Evolutionary conservation across 2,797 vertebrate genomes (phyloP).

Genomic region (Australoheros facetus): DNA sequence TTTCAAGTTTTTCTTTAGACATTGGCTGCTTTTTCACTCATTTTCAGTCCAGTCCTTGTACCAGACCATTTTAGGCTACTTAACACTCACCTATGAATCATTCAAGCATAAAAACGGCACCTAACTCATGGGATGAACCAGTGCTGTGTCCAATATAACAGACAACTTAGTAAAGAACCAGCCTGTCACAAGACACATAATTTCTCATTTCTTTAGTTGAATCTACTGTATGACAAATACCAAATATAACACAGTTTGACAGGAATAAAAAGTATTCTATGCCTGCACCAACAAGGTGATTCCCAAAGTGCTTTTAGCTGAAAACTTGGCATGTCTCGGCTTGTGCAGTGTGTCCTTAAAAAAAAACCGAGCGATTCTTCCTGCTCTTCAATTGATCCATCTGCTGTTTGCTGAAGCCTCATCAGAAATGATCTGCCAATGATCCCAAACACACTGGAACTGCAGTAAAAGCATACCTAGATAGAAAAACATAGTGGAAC

Average conservation of each 20-base stretch:
- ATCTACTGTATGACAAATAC: neutral
- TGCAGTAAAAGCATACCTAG: neutral
- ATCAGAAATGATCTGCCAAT: too few relatives aligned
- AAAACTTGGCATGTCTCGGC: neutral
- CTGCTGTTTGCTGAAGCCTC: too few relatives aligned
- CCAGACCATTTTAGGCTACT: neutral
- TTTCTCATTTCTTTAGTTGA: neutral
- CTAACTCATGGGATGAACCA: neutral
- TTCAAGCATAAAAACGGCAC: neutral
- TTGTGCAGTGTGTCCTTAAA: neutral
- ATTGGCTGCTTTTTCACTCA: constrained; percentile 1
- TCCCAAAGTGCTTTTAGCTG: neutral
- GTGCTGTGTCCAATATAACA: neutral
- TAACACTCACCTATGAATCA: neutral
- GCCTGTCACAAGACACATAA: neutral
- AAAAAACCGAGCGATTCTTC: neutral
- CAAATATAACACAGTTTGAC: neutral
- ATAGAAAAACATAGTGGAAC: neutral
- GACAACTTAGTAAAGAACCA: neutral
- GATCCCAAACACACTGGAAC: too few relatives aligned
- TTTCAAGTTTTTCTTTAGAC: neutral
- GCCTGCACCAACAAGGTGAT: neutral
- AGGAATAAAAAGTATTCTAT: neutral
- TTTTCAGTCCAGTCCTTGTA: neutral
- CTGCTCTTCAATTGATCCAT: too few relatives aligned